phyloP scores from a whole-genome alignment of 1,140 invertebrate species.

The Grapholita molesta region DNA sequence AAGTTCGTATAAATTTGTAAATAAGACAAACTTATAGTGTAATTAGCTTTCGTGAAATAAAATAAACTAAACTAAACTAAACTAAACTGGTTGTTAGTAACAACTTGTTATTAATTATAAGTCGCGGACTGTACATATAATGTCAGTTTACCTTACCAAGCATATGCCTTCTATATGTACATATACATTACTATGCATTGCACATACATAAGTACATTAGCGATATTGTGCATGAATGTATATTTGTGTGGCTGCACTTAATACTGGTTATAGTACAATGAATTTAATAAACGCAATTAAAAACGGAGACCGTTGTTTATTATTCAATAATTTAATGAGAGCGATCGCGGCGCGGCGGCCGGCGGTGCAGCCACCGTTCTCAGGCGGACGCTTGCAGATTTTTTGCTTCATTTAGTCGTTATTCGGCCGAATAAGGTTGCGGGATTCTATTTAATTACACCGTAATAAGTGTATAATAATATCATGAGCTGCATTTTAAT shows the following conservation, averaged over 20 bases:
- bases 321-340: conserved; percentile 38
- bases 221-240: neutral
- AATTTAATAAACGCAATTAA: conserved; percentile 44
- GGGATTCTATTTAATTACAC: conserved; percentile 54
- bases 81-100: too few species aligned
- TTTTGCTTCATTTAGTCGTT: conserved; percentile 47
- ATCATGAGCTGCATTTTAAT: conserved; percentile 50
- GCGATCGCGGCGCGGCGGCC: neutral
- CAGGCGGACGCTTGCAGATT: conserved; percentile 28
- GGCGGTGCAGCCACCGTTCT: neutral
- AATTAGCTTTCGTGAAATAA: too few species aligned
- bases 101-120: too few species aligned
- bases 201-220: neutral
- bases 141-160: too few species aligned
- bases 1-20: too few species aligned
- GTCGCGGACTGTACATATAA: too few species aligned
- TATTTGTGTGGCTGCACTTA: neutral
- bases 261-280: conserved; percentile 14
- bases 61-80: too few species aligned
- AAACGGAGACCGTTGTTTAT: conserved; percentile 31
- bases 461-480: conserved; percentile 56
- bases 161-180: too few species aligned
- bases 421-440: conserved; percentile 48
- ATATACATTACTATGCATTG: neutral
- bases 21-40: too few species aligned